phyloP scores from a whole-genome alignment of 35 echinoderm and acorn worm species.

The Strongylocentrotus purpuratus region DNA sequence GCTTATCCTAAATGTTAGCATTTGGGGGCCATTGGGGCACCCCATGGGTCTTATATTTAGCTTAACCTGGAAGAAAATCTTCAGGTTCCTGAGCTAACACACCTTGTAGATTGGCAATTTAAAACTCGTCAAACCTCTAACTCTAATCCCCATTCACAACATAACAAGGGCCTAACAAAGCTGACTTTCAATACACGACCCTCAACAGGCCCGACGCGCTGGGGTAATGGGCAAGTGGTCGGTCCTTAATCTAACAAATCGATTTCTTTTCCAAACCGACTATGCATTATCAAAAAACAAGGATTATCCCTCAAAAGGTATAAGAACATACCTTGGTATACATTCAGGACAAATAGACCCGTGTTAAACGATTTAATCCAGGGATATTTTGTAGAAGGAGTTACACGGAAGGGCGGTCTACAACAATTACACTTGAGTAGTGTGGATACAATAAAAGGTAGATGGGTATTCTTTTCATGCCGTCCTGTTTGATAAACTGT shows the following conservation, averaged over 20 bases:
- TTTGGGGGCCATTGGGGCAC: background rate
- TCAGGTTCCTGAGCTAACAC: background rate
- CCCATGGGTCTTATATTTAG: background rate
- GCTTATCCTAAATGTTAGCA: too few relatives aligned
- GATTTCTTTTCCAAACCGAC: background rate
- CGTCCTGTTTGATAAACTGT: background rate
- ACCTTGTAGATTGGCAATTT: background rate
- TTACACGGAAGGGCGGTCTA: background rate
- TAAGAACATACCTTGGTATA: background rate
- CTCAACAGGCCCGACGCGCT: background rate
- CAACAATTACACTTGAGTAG: background rate
- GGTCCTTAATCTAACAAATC: background rate
- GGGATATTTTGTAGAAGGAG: background rate
- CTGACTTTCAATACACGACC: background rate
- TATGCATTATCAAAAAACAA: background rate
- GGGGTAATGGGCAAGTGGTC: background rate
- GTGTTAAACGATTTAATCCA: background rate
- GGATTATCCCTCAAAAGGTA: background rate
- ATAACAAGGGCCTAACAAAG: background rate
- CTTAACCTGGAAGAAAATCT: background rate
- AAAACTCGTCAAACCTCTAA: background rate
- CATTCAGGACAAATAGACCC: background rate
- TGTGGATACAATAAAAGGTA: background rate
- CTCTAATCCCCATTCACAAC: conserved; percentile 6
- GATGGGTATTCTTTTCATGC: background rate